Percentiles rank a stretch among this genome's conserved stretches.
phyloP scores from a whole-genome alignment of 2,797 vertebrate genomes.

The Petrocephalus sullivani region DNA sequence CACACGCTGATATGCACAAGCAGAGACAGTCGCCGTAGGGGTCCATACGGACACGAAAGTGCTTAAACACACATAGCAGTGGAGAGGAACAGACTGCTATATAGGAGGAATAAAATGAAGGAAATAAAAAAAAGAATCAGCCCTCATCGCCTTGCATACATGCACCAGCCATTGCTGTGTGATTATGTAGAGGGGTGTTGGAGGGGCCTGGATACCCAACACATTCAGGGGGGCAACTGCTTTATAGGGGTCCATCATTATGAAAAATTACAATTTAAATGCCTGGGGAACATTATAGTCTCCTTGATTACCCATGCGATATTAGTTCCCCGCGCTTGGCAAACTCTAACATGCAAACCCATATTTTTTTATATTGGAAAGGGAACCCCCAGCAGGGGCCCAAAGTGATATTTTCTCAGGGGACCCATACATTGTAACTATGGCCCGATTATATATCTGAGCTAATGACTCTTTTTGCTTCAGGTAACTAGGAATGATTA shows the following conservation, averaged over 20 bases:
- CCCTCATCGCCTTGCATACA: background rate
- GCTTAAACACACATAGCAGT: background rate
- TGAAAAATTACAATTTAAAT: background rate
- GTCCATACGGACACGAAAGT: background rate
- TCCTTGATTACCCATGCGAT: background rate
- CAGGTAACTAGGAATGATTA: background rate
- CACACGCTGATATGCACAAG: background rate
- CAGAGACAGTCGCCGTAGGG: background rate
- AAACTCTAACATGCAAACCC: background rate
- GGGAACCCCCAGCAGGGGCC: background rate
- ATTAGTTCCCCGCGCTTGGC: background rate
- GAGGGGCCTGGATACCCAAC: background rate
- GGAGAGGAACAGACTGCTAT: background rate
- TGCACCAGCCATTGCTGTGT: background rate
- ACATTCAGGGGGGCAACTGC: background rate
- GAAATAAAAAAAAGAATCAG: background rate
- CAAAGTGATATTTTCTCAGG: background rate
- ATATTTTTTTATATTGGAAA: background rate
- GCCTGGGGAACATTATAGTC: background rate
- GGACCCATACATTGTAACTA: background rate
- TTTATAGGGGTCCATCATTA: background rate
- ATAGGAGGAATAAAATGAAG: background rate
- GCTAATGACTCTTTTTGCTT: background rate
- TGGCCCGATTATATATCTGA: background rate
- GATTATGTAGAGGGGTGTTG: background rate